phyloP scores from a whole-genome alignment of 1,140 invertebrate genomes.

The Leptopilina boulardi region DNA sequence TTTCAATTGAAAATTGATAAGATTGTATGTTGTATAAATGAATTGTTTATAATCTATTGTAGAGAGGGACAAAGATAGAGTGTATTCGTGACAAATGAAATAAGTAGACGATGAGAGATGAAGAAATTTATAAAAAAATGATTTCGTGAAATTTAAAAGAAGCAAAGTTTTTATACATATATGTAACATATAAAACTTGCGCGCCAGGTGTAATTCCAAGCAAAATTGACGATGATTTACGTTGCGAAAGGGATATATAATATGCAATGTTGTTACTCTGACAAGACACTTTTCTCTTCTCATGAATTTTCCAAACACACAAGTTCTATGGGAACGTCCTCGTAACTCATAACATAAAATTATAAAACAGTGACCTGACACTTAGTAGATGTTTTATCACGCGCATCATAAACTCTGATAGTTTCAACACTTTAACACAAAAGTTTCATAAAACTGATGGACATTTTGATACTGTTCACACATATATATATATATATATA shows the following conservation, averaged over 20 bases:
- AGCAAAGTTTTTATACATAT: too few relatives aligned
- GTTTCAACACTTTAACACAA: background rate
- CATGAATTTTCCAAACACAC: constrained; percentile 13
- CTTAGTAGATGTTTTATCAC: constrained; percentile 29
- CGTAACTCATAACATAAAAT: background rate
- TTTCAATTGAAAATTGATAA: too few relatives aligned
- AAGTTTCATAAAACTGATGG: background rate
- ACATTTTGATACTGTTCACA: background rate
- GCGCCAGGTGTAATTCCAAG: constrained; percentile 1
- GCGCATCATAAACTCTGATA: constrained; percentile 14
- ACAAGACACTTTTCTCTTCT: constrained; percentile 22
- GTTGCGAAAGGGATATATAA: background rate
- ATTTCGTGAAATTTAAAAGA: background rate
- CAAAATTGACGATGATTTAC: constrained; percentile 3
- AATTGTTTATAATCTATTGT: too few relatives aligned
- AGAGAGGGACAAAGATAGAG: too few relatives aligned
- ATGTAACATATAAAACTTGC: background rate
- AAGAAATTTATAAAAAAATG: too few relatives aligned
- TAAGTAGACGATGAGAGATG: too few relatives aligned
- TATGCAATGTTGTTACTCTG: constrained; percentile 10
- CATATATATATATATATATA: too few relatives aligned
- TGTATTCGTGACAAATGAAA: too few relatives aligned
- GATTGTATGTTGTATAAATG: too few relatives aligned
- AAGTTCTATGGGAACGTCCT: background rate
- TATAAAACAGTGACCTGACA: constrained; percentile 23